Base-by-base conservation (phyloP, 1,140 invertebrate genomes). In the Aleiodes sp. region DNA sequence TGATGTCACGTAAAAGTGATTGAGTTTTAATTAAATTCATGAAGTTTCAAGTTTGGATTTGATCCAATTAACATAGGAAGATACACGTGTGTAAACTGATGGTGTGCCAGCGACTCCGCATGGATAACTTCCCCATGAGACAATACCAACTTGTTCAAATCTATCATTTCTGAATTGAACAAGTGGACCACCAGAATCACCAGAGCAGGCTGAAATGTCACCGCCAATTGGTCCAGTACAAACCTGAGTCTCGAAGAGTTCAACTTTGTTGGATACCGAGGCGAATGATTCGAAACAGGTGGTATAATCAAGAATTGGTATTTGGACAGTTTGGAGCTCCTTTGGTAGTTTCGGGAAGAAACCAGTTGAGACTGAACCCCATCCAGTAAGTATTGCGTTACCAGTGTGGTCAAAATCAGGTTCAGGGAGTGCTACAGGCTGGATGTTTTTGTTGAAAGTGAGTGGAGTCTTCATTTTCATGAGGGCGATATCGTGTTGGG, bases 401-500 rank as follows among this genome's bases (percentile, higher is more conserved):
- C 87, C 87, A 21, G 67, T 43, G 41, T 82, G 75, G 16, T 83
- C 83, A 4, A 79, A 68, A 12, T 75, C 71, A 7, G 77, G 71
- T 3, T 69, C 41, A 24, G 89, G 87, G 73, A 92, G 74, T 0
- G 72, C 64, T 4, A 91, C 81, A 0, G 88, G 76, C 1, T 85
- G 78, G 0, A 93, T 87, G 31, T 76, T 78, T n/a, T 87, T 74
- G 71, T 86, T 88, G 57, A 89, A 88, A 1, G 70, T 75, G 26
- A 92, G 75, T 1, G 89, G 84, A n/a, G 79, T 82, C 7, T 80
- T 82, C n/a, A 92, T 76, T 67, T 84, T 86, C 16, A 93, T 75
- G 0, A 93, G 52, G 31, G 90, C 91, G 56, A 93, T 89, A 72
- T 94, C 92, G 68, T 89, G 86, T 52, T 86, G 85, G 16, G 82